Conservation (phyloP, 2,888 invertebrate species). For the Spisula solida region DNA sequence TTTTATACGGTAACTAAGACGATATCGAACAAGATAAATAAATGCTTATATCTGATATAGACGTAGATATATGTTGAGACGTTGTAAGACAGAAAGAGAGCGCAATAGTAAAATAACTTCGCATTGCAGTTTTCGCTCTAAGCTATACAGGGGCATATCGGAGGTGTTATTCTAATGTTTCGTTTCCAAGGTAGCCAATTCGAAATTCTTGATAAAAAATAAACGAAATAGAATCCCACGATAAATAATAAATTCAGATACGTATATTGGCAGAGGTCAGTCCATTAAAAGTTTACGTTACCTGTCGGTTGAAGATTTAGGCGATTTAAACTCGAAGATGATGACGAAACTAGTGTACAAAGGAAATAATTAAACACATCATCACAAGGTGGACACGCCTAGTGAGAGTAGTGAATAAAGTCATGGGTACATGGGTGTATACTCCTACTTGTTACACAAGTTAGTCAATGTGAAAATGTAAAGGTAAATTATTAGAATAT, state of each 20-base stretch:
- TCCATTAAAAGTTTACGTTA: conserved; percentile 63
- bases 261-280: conserved; percentile 34
- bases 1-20: background rate
- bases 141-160: conserved; percentile 67
- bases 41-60: background rate
- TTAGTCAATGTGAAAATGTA: background rate
- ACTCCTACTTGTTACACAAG: background rate
- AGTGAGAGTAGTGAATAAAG: background rate
- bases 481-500: background rate
- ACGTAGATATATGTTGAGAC: background rate
- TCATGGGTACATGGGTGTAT: background rate
- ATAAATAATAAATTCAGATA: background rate
- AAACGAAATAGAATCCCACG: conserved; percentile 7
- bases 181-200: background rate
- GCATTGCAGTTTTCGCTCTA: conserved; percentile 22
- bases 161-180: background rate
- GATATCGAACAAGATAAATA: background rate
- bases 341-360: conserved; percentile 61
- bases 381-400: background rate
- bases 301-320: conserved; percentile 52
- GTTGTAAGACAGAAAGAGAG: background rate
- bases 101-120: conserved; percentile 30
- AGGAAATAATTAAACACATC: conserved; percentile 28
- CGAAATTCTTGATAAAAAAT: background rate
- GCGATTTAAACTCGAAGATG: conserved; percentile 67